These are phyloP conservation scores for Pteruthius melanotis DNA, from an alignment of 2,113 vertebrate genomes.

Conservation along the genomic window DNA sequence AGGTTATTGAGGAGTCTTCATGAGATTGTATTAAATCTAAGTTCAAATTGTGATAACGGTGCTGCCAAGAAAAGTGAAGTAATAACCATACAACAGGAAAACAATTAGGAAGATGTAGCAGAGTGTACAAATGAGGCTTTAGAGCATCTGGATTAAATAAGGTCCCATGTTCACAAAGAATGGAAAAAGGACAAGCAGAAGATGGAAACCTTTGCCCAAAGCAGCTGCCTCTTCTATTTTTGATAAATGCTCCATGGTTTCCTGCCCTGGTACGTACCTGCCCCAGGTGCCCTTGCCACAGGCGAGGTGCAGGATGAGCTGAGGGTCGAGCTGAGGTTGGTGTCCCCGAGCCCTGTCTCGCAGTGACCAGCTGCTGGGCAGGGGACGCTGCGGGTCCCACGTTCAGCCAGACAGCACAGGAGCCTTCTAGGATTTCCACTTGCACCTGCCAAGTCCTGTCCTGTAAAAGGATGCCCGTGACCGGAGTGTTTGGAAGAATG, in stretches of 20 bases:
- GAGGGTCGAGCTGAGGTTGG: rapidly evolving
- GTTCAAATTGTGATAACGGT: neutral
- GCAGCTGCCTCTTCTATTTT: neutral
- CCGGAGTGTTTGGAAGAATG: neutral
- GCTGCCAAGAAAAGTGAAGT: neutral
- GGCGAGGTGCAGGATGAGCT: neutral
- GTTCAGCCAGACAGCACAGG: neutral
- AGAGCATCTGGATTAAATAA: neutral
- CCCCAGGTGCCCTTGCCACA: neutral
- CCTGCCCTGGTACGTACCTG: rapidly evolving
- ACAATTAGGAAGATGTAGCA: neutral
- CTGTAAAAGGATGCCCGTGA: neutral
- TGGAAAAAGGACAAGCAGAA: neutral
- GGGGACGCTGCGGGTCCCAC: rapidly evolving
- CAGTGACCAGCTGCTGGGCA: neutral
- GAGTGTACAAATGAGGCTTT: neutral
- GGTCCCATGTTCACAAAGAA: neutral
- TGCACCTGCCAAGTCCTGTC: neutral
- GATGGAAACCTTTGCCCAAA: neutral
- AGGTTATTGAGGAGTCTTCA: rapidly evolving
- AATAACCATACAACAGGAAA: neutral
- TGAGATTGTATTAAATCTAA: neutral
- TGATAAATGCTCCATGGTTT: rapidly evolving
- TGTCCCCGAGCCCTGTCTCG: rapidly evolving
- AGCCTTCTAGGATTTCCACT: neutral